phyloP scores from a whole-genome alignment of 2,113 vertebrate species.

The Ctenodactylus gundi region DNA sequence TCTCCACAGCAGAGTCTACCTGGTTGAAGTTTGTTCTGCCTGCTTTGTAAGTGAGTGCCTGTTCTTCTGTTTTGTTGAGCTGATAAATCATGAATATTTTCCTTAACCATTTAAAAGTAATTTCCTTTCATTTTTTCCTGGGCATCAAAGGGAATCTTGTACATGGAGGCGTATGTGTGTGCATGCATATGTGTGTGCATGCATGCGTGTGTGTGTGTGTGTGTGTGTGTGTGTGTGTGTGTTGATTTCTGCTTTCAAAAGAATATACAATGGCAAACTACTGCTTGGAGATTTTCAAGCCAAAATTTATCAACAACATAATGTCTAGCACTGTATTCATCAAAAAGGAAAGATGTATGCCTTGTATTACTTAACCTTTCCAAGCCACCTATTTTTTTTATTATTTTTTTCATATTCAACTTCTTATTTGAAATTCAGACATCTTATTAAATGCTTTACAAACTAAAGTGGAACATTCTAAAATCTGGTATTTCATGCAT shows the following conservation, averaged over 20 bases:
- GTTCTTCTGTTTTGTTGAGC: conserved; percentile 48
- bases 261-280: conserved; percentile 51
- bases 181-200: not conserved
- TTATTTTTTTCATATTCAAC: conserved; percentile 60
- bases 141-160: conserved; percentile 47
- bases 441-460: conserved; percentile 62
- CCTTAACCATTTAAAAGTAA: conserved; percentile 65
- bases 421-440: conserved; percentile 70
- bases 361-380: conserved; percentile 74
- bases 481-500: conserved; percentile 47
- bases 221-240: not conserved
- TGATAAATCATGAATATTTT: conserved; percentile 69
- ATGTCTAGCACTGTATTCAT: conserved; percentile 48
- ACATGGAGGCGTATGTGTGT: not conserved
- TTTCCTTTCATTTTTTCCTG: conserved; percentile 69
- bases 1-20: not conserved
- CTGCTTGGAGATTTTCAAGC: conserved; percentile 53
- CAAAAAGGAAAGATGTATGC: conserved; percentile 67
- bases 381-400: conserved; percentile 60
- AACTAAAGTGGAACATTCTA: conserved; percentile 44
- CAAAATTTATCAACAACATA: conserved; percentile 62
- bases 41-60: not conserved
- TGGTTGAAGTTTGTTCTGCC: conserved; percentile 34
- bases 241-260: conserved; percentile 46
- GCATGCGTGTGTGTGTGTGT: not conserved